phyloP scores from a whole-genome alignment of 2,888 invertebrate genomes.

The Noctua pronuba region DNA sequence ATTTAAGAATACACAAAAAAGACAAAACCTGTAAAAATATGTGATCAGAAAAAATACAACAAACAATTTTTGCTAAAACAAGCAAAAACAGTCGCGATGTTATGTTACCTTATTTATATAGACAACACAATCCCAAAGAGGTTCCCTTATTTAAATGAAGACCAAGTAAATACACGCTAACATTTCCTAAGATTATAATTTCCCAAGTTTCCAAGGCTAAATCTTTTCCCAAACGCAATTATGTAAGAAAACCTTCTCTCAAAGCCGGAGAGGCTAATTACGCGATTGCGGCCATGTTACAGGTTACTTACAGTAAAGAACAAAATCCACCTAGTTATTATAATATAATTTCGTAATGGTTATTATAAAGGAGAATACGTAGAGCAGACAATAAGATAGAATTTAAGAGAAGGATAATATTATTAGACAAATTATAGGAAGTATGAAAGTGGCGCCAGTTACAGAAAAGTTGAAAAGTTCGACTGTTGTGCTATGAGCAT shows the following conservation, averaged over 20 bases:
- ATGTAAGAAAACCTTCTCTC: conserved; percentile 59
- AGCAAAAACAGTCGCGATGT: background rate
- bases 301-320: conserved; percentile 32
- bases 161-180: conserved; percentile 33
- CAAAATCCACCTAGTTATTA: conserved; percentile 28
- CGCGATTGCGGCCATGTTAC: conserved; percentile 55
- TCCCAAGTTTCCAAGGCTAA: conserved; percentile 39
- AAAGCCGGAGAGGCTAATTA: conserved; percentile 61
- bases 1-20: background rate
- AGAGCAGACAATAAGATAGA: background rate
- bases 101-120: background rate
- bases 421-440: background rate
- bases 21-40: background rate
- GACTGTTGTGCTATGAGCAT: too few relatives aligned
- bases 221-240: conserved; percentile 63
- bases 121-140: conserved; percentile 2
- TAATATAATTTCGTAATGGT: conserved; percentile 9
- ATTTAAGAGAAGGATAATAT: background rate
- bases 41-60: background rate
- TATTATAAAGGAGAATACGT: conserved; percentile 17
- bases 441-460: too few relatives aligned
- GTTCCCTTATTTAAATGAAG: conserved; percentile 7
- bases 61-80: background rate
- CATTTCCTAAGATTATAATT: conserved; percentile 44
- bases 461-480: too few relatives aligned